A percentile compares a stretch with the other conserved stretches of the same genome.
These are phyloP conservation scores for Limenitis arthemis DNA, from an alignment of 2,888 invertebrate genomes.

Conservation along the genomic window DNA sequence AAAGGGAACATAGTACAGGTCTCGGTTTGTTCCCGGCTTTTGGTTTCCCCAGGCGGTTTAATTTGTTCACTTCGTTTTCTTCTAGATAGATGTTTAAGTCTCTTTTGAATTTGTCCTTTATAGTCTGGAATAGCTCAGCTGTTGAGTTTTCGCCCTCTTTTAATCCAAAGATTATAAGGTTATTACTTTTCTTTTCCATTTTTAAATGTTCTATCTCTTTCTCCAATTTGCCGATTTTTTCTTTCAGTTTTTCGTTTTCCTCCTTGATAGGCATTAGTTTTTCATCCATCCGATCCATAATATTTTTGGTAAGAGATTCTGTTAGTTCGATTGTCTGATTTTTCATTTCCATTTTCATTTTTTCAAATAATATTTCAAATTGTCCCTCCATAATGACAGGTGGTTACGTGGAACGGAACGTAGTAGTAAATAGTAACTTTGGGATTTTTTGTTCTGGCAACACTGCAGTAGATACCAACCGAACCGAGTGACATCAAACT, in stretches of 20 bases:
- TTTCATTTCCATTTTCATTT: slow-evolving; percentile 26
- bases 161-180: slow-evolving; percentile 23
- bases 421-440: no score
- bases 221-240: slow-evolving; percentile 24
- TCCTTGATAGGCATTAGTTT: slow-evolving; percentile 25
- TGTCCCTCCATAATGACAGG: no score
- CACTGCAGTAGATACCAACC: no score
- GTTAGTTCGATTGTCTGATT: no score
- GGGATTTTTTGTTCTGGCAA: no score
- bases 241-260: slow-evolving; percentile 28
- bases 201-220: slow-evolving; percentile 26
- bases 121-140: slow-evolving; percentile 18
- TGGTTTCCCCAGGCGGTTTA: slow-evolving; percentile 16
- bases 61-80: slow-evolving; percentile 25
- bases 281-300: slow-evolving; percentile 26
- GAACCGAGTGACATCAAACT: no score
- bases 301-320: slow-evolving; percentile 21
- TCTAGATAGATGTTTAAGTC: slow-evolving; percentile 24
- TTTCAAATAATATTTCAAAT: slow-evolving; percentile 23
- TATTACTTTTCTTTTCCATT: slow-evolving; percentile 22
- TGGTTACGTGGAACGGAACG: no score
- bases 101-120: slow-evolving; percentile 16
- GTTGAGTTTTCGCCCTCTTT: slow-evolving; percentile 24
- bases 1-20: slow-evolving; percentile 16
- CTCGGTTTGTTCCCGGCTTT: slow-evolving; percentile 8